Evolutionary conservation across 2,888 invertebrate species (phyloP).

Genomic region (Odontomyia ornata): DNA sequence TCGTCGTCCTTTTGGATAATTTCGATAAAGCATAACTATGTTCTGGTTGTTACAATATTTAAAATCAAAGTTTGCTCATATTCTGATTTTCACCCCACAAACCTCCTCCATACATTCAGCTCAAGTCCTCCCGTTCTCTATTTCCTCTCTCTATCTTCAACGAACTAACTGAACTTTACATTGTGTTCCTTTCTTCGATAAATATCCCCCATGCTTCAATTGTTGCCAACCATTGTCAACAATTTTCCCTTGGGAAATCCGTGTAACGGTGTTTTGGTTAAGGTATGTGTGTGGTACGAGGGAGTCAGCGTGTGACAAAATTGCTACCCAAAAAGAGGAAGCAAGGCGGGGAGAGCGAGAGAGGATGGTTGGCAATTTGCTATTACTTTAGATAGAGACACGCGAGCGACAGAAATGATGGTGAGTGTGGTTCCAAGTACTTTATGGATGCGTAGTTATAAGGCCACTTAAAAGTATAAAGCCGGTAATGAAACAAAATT

Average conservation of each 20-base stretch:
- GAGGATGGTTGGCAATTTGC: not conserved
- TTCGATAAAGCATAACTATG: not conserved
- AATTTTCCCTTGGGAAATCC: slow-evolving; percentile 4
- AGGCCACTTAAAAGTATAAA: slow-evolving; percentile 12
- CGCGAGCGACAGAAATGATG: too few species aligned
- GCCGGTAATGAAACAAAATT: slow-evolving; percentile 30
- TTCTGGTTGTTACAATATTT: not conserved
- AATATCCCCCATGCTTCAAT: not conserved
- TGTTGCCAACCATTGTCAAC: not conserved
- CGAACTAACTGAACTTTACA: not conserved
- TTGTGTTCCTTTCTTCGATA: not conserved
- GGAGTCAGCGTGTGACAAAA: not conserved
- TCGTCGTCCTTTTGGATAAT: not conserved
- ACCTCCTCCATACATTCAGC: too few species aligned
- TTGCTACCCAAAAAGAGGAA: not conserved
- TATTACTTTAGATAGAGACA: too few species aligned
- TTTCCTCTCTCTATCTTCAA: too few species aligned
- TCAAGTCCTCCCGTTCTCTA: too few species aligned
- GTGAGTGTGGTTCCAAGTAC: too few species aligned
- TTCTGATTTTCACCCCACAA: not conserved
- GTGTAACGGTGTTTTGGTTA: not conserved
- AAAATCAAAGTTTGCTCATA: not conserved
- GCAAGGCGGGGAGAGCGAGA: not conserved
- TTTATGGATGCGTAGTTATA: not conserved
- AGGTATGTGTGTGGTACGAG: not conserved